phyloP scores from a whole-genome alignment of 1,140 invertebrate species.

The Drosophila nigromelanica region DNA sequence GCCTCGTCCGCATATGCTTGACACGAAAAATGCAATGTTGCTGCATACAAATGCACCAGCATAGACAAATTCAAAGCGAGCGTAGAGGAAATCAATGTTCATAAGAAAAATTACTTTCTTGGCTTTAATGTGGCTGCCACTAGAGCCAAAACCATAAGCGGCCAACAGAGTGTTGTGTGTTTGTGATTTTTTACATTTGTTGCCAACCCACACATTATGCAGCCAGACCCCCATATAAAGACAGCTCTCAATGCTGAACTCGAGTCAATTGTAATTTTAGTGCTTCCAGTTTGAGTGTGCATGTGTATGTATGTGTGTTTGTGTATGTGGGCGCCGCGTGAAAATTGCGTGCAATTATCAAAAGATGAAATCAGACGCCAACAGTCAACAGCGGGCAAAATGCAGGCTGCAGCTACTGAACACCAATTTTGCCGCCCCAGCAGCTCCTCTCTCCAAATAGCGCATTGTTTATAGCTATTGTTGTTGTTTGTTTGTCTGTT shows the following conservation, averaged over 20 bases:
- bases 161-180: background rate
- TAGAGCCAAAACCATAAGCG: constrained; percentile 27
- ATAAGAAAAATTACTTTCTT: constrained; percentile 67
- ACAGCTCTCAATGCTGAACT: constrained; percentile 29
- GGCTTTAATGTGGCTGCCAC: constrained; percentile 39
- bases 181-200: background rate
- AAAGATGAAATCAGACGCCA: constrained; percentile 70
- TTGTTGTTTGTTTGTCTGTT: constrained; percentile 20
- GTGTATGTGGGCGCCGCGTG: constrained; percentile 60
- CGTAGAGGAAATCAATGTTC: constrained; percentile 54
- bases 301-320: background rate
- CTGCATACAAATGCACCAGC: constrained; percentile 60
- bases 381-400: constrained; percentile 20
- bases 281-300: constrained; percentile 9
- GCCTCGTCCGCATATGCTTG: constrained; percentile 69
- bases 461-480: constrained; percentile 35
- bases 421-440: constrained; percentile 12
- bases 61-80: background rate
- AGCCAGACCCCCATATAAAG: constrained; percentile 32
- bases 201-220: constrained; percentile 18
- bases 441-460: constrained; percentile 11
- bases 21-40: constrained; percentile 70
- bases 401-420: constrained; percentile 22
- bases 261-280: constrained; percentile 42
- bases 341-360: constrained; percentile 77